A percentile compares a stretch with the other conserved stretches of the same genome.
phyloP scores from a whole-genome alignment of 2,113 vertebrate species.

The Eurypyga helias region DNA sequence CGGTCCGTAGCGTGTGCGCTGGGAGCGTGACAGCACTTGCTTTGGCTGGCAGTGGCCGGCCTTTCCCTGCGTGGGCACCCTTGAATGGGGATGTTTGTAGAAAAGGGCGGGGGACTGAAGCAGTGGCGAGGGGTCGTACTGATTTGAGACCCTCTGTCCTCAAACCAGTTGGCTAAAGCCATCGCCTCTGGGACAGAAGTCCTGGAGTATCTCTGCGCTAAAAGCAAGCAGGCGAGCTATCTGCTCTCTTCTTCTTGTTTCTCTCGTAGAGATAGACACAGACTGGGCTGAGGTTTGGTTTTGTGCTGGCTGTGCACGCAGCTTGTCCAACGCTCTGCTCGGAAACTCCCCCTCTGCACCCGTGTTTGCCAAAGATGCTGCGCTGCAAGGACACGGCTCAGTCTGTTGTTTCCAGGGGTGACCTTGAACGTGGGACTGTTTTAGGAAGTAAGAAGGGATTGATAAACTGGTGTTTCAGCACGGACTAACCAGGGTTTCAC shows the following conservation, averaged over 20 bases:
- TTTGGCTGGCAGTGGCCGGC: background rate
- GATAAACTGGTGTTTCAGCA: background rate
- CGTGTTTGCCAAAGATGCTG: background rate
- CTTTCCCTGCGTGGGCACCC: background rate
- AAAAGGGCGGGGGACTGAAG: background rate
- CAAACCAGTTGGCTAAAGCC: background rate
- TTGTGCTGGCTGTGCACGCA: background rate
- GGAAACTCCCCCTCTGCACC: background rate
- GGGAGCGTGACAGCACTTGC: background rate
- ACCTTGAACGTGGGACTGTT: background rate
- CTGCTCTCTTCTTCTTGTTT: background rate
- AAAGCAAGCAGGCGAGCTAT: background rate
- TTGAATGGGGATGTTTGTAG: no score
- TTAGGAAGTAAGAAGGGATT: background rate
- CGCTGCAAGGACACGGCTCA: background rate
- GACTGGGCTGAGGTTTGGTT: background rate
- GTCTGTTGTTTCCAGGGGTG: background rate
- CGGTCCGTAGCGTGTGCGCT: rapidly evolving
- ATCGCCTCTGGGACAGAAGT: background rate
- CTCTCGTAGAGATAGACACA: background rate
- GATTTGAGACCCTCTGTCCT: background rate
- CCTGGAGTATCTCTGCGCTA: background rate
- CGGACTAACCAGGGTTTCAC: background rate
- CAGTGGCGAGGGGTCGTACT: background rate
- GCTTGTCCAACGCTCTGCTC: background rate